A percentile compares a stretch with the other conserved stretches of the same genome.
These are phyloP conservation scores for Chiridota heheva DNA, from an alignment of 35 echinoderm and acorn worm genomes.

Conservation along the genomic window DNA sequence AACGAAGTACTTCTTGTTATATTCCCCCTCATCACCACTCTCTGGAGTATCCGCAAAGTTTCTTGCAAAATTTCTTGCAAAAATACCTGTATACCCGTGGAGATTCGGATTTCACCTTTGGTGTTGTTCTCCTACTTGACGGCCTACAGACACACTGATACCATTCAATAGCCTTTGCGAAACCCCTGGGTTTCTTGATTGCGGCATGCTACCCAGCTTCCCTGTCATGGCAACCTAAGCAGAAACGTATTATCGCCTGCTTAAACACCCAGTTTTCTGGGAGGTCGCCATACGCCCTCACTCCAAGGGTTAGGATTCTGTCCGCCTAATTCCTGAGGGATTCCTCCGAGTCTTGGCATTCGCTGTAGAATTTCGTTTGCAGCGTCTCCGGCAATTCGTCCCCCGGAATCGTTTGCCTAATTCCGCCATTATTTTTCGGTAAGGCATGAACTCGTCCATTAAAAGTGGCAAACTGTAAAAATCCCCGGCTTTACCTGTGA, in stretches of 20 bases:
- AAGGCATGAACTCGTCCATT: background rate
- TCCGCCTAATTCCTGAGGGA: background rate
- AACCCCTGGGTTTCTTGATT: background rate
- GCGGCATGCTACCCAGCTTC: background rate
- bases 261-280: too few species aligned
- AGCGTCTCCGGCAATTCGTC: background rate
- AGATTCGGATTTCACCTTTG: too few species aligned
- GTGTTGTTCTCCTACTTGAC: too few species aligned
- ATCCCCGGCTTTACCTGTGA: background rate
- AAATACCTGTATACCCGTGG: too few species aligned
- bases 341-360: background rate
- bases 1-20: too few species aligned
- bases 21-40: too few species aligned
- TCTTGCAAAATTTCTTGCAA: too few species aligned
- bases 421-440: background rate
- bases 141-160: background rate
- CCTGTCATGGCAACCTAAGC: background rate
- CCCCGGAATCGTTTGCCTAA: background rate
- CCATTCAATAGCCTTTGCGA: background rate
- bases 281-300: too few species aligned
- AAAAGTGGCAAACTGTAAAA: background rate
- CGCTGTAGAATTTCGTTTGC: too few species aligned
- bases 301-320: too few species aligned
- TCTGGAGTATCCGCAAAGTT: too few species aligned
- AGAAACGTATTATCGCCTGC: background rate